Percentiles rank a stretch among this genome's conserved stretches.
These are phyloP conservation scores for Heliconius hortense DNA, from an alignment of 2,888 invertebrate species.

Conservation along the genomic window DNA sequence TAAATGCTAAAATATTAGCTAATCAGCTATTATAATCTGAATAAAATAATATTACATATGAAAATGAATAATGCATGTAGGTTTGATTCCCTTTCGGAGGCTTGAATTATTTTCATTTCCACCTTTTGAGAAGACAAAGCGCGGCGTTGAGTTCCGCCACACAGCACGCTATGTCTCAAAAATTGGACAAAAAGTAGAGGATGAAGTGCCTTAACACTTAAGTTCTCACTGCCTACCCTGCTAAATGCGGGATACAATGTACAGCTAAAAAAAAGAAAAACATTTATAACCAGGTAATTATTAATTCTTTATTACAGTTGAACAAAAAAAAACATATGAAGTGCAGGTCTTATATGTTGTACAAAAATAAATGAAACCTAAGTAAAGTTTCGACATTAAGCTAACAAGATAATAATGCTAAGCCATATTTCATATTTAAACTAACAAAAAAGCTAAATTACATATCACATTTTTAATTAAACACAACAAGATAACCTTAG, in stretches of 20 bases:
- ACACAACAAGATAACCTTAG: slow-evolving; percentile 62
- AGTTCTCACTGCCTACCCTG: not conserved
- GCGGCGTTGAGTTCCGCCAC: not conserved
- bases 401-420: slow-evolving; percentile 62
- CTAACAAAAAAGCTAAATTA: slow-evolving; percentile 67
- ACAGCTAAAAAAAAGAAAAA: slow-evolving; percentile 39
- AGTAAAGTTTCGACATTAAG: slow-evolving; percentile 64
- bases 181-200: not conserved
- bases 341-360: slow-evolving; percentile 72
- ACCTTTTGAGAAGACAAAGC: too few relatives aligned
- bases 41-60: too few relatives aligned
- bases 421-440: slow-evolving; percentile 57
- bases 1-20: too few relatives aligned
- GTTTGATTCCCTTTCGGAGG: not conserved
- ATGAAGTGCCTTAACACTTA: not conserved
- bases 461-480: slow-evolving; percentile 78
- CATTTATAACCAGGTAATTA: slow-evolving; percentile 65
- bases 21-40: too few relatives aligned
- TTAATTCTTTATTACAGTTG: slow-evolving; percentile 71
- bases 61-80: not conserved
- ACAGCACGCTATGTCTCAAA: not conserved
- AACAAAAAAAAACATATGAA: slow-evolving; percentile 68
- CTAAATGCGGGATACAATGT: not conserved
- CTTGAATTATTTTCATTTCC: too few relatives aligned
- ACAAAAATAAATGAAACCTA: slow-evolving; percentile 78